A percentile compares a stretch with the other conserved stretches of the same genome.
Evolutionary conservation across 37 sponge, comb jelly and placozoan genomes (phyloP).

Genomic region (Oopsacas minuta): DNA sequence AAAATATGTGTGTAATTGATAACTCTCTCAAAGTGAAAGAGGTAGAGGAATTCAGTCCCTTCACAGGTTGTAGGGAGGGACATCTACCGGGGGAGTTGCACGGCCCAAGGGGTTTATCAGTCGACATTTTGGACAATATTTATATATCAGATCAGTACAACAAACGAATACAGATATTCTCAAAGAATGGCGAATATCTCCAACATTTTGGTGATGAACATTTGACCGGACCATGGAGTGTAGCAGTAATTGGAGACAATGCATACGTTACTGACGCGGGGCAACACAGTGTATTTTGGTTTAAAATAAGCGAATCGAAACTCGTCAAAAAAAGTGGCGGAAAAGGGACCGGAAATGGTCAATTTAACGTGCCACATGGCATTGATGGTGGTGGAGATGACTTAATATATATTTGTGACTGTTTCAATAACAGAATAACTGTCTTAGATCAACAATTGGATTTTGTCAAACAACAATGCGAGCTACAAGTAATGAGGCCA

Average conservation of each 20-base stretch:
- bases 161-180: constrained; percentile 8
- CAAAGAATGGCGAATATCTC: not conserved
- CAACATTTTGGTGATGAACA: not conserved
- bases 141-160: not conserved
- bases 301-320: not conserved
- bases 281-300: constrained; percentile 15
- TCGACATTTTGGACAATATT: not conserved
- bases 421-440: constrained; percentile 8
- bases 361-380: constrained; percentile 9
- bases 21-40: not conserved
- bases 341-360: constrained; percentile 3
- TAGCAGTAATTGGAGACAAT: not conserved
- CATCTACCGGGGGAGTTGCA: not conserved
- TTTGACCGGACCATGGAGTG: constrained; percentile 10
- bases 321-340: not conserved
- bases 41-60: not conserved
- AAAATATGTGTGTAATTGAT: not conserved
- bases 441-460: not conserved
- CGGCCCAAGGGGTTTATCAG: constrained; percentile 2
- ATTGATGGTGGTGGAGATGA: not conserved
- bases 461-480: not conserved
- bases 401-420: not conserved
- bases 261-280: constrained; percentile 7
- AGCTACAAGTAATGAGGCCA: not conserved
- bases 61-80: not conserved